These are phyloP conservation scores for Olivierus martensii DNA, from an alignment of 1,140 invertebrate species.

Conservation along the genomic window DNA sequence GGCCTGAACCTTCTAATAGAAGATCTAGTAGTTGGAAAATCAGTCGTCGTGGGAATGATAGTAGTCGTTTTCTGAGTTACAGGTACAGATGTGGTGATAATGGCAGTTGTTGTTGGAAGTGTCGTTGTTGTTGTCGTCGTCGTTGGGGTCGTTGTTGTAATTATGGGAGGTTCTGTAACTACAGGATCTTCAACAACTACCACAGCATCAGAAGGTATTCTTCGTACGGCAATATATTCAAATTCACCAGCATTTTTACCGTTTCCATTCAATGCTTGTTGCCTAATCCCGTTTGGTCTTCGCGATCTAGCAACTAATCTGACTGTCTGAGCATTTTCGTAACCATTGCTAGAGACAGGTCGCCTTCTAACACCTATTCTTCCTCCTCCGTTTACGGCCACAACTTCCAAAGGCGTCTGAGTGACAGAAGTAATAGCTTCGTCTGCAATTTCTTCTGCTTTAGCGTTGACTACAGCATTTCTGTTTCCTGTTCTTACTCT, in stretches of 20 bases:
- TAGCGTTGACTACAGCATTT: background rate
- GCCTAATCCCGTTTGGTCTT: background rate
- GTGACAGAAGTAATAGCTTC: constrained; percentile 2
- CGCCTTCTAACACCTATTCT: constrained; percentile 4
- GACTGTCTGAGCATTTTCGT: background rate
- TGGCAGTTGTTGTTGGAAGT: constrained; percentile 10
- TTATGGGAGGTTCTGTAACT: too few species aligned
- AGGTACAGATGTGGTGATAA: background rate
- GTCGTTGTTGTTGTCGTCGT: constrained; percentile 14
- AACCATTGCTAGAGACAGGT: background rate
- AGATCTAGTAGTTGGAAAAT: background rate
- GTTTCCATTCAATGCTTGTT: constrained; percentile 1
- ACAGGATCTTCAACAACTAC: background rate
- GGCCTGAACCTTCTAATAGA: background rate
- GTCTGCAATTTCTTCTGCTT: background rate
- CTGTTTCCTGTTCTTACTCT: background rate
- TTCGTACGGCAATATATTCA: constrained; percentile 6
- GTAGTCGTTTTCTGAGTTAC: background rate
- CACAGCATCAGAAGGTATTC: background rate
- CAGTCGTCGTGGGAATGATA: background rate
- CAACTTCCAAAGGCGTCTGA: background rate
- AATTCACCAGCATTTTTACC: background rate
- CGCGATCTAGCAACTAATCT: background rate
- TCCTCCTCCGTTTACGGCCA: background rate
- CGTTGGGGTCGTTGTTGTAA: constrained; percentile 1